phyloP scores from a whole-genome alignment of 2,113 vertebrate species.

The Scolopax mira region DNA sequence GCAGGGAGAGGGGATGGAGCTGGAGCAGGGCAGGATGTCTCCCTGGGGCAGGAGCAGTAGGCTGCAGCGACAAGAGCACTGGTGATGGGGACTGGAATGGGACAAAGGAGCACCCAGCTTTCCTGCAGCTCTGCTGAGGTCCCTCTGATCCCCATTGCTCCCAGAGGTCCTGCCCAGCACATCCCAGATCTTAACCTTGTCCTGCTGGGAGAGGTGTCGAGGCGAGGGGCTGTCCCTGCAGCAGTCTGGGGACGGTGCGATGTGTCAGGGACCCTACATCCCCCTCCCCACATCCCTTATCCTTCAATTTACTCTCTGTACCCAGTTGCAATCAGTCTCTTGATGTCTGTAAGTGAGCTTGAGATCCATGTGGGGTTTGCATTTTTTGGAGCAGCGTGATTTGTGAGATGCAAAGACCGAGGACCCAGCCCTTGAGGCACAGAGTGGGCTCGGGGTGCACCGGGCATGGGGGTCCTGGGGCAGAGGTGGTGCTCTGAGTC shows the following conservation, averaged over 20 bases:
- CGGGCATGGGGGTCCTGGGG: fast-evolving
- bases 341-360: fast-evolving
- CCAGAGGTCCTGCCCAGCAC: neutral
- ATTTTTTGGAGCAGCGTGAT: neutral
- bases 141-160: no score
- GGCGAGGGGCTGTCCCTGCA: neutral
- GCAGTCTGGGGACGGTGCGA: fast-evolving
- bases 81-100: neutral
- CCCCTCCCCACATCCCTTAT: no score
- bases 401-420: neutral
- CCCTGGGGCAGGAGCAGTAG: fast-evolving
- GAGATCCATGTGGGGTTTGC: neutral
- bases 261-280: neutral
- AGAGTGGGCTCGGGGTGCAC: fast-evolving
- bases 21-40: fast-evolving
- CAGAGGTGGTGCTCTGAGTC: neutral
- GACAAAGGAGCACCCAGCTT: neutral
- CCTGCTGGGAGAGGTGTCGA: neutral
- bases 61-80: no score
- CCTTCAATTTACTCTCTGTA: fast-evolving
- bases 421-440: neutral
- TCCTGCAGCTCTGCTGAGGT: fast-evolving
- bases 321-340: fast-evolving
- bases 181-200: neutral
- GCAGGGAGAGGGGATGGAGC: no score